phyloP scores from a whole-genome alignment of 2,113 vertebrate species.

The Tychaedon coryphoeus region DNA sequence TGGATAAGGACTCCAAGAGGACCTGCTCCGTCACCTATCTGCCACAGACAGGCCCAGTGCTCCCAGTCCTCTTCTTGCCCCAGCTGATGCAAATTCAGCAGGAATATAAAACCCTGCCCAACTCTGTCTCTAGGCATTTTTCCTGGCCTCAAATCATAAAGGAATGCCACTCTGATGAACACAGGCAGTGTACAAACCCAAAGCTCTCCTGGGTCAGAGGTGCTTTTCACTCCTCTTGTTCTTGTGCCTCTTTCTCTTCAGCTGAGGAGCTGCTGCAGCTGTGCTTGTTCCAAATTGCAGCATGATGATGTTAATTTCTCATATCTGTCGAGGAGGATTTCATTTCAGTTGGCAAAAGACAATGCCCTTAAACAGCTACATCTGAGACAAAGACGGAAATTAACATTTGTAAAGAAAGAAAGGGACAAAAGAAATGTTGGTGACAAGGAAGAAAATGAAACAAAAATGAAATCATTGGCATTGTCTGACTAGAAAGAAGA shows the following conservation, averaged over 20 bases:
- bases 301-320: slow-evolving; percentile 16
- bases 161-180: not conserved
- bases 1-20: not conserved
- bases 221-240: not conserved
- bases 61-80: not conserved
- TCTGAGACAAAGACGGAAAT: slow-evolving; percentile 12
- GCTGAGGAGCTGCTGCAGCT: slow-evolving; percentile 44
- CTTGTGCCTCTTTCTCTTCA: not conserved
- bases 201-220: not conserved
- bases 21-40: accelerated
- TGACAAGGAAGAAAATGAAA: slow-evolving; percentile 47
- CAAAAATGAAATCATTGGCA: slow-evolving; percentile 26
- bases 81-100: not conserved
- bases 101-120: not conserved
- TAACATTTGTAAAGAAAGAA: slow-evolving; percentile 51
- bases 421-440: slow-evolving; percentile 43
- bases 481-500: slow-evolving; percentile 1
- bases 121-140: not conserved
- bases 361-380: slow-evolving; percentile 28
- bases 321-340: slow-evolving; percentile 17
- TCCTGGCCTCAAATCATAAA: not conserved
- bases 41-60: not conserved
- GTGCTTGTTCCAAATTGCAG: slow-evolving; percentile 4
- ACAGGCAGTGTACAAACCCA: not conserved
- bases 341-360: slow-evolving; percentile 28